These are phyloP conservation scores for Drosophila nebulosa DNA, from an alignment of 1,140 invertebrate genomes.

Conservation along the genomic window DNA sequence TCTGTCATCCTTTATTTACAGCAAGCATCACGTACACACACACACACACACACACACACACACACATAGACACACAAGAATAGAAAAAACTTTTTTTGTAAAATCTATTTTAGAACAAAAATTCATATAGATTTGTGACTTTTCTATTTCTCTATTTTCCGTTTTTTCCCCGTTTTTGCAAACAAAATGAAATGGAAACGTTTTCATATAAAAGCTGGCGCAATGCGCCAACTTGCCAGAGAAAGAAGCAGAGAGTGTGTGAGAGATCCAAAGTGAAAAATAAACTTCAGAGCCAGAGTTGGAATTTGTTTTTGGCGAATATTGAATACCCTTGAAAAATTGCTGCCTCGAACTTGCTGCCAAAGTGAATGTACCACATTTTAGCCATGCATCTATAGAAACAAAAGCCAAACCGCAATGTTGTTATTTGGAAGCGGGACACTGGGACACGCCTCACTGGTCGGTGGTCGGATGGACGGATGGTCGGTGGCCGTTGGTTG, in stretches of 20 bases:
- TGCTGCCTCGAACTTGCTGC: neutral
- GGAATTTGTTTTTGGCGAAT: neutral
- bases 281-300: neutral
- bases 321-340: neutral
- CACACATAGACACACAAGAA: neutral
- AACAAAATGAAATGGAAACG: neutral
- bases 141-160: neutral
- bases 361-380: neutral
- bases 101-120: constrained; percentile 45
- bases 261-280: constrained; percentile 8
- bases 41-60: neutral
- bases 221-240: constrained; percentile 27
- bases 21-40: constrained; percentile 31
- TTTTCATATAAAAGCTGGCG: constrained; percentile 35
- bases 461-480: neutral
- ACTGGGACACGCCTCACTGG: neutral
- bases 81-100: constrained; percentile 18
- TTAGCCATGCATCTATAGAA: neutral
- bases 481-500: neutral
- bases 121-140: constrained; percentile 7
- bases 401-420: constrained; percentile 47
- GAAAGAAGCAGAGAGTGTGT: neutral
- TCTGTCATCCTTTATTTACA: constrained; percentile 46
- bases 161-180: neutral
- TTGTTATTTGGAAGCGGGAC: constrained; percentile 23